phyloP scores from a whole-genome alignment of 2,113 vertebrate genomes.

The Antechinus flavipes region DNA sequence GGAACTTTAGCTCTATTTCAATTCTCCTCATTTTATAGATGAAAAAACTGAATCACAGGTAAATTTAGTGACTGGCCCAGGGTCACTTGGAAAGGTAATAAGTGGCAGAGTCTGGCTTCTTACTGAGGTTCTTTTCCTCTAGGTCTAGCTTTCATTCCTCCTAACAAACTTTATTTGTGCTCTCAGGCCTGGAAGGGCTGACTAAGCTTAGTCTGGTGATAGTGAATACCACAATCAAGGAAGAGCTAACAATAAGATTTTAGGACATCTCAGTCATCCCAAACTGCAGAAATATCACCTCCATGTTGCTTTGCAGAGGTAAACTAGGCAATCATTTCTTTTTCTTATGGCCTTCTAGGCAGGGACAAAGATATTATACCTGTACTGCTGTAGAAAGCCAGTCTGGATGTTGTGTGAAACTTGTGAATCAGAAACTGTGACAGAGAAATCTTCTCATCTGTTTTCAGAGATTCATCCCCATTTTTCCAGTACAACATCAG shows the following conservation, averaged over 20 bases:
- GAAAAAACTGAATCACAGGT: not conserved
- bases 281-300: not conserved
- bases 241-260: not conserved
- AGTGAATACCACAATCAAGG: not conserved
- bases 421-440: slow-evolving; percentile 98
- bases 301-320: not conserved
- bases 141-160: not conserved
- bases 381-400: slow-evolving; percentile 98
- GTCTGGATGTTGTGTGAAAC: slow-evolving; percentile 94
- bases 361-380: slow-evolving; percentile 82
- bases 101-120: not conserved
- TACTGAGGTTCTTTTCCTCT: not conserved
- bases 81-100: not conserved
- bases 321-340: slow-evolving; percentile 15
- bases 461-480: slow-evolving; percentile 95
- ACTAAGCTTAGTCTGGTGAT: not conserved
- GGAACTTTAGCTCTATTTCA: not conserved
- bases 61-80: not conserved
- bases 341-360: not conserved
- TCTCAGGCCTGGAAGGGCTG: not conserved
- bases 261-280: not conserved
- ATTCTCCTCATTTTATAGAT: not conserved
- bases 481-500: slow-evolving; percentile 98
- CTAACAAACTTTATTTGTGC: not conserved
- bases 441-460: slow-evolving; percentile 94